Evolutionary conservation across 2,797 vertebrate species (phyloP), one percentile per base, ranked within the genome.

Genomic region (Oceanodroma leucorhoa): DNA sequence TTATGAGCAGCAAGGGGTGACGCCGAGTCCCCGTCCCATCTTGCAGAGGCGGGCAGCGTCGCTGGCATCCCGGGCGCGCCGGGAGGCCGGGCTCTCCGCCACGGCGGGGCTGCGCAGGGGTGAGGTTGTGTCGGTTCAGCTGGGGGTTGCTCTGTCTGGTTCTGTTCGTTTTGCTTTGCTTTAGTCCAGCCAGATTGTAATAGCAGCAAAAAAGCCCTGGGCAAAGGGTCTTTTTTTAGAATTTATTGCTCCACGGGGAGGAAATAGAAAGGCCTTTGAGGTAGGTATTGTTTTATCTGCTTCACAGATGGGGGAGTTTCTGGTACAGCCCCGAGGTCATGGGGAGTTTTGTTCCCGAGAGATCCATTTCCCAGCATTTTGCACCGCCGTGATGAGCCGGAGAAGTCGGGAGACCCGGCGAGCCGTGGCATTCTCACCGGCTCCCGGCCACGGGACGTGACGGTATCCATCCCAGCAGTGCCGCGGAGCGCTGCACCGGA

Each of bases 261-360:
- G 83, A 96, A 95, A 20, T 45, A 48, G 60, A 94, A 90, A 93
- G 77, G 60, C 71, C 55, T 93, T 86, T 94, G 94, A 94, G 94
- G 85, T 82, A 76, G 83, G 62, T 79, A 66, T 87, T 90, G 85
- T 94, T 95, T 83, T 93, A 90, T 94, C 94, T 93, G 75, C 93
- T 93, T 94, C 80, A 57, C 93, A 85, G 83, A 81, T 64, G 60
- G 36, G 67, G 70, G 82, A 91, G 79, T 89, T 89, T 65, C 71
- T 97, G 91, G 75, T 95, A 24, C 38, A 58, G 87, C 22, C 79
- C 53, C 69, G 57, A 77, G 90, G 91, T 91, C 87, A 65, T 0
- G 3, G 54, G 50, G 88, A 91, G 55, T 83, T 89, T 77, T 71
- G 23, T 92, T 94, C 94, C 92, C 19, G 0, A 46, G 89, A 43